Percentiles rank a stretch among this genome's conserved stretches.
phyloP scores from a whole-genome alignment of 2,113 vertebrate genomes.

The Synchiropus splendidus region DNA sequence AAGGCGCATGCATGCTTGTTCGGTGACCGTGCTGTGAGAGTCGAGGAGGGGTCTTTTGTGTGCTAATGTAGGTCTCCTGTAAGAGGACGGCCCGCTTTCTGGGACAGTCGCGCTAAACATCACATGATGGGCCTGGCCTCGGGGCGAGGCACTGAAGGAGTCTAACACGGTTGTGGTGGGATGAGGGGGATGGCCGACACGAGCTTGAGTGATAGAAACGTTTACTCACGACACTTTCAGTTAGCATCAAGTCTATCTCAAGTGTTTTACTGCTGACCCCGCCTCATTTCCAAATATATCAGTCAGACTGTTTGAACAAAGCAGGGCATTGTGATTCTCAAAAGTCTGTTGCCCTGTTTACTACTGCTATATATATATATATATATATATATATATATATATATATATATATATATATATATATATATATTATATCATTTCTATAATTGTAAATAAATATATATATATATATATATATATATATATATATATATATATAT shows the following conservation, averaged over 20 bases:
- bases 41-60: constrained; percentile 45
- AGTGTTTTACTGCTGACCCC: constrained; percentile 21
- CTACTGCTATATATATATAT: no score
- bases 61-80: constrained; percentile 53
- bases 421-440: no score
- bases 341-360: no score
- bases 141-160: constrained; percentile 37
- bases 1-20: constrained; percentile 24
- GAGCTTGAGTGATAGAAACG: constrained; percentile 24
- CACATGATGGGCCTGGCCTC: constrained; percentile 53
- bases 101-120: constrained; percentile 31
- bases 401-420: no score
- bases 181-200: constrained; percentile 19
- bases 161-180: constrained; percentile 27
- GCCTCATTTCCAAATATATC: neutral
- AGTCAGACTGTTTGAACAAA: neutral
- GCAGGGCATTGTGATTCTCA: no score
- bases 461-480: no score
- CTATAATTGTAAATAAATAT: no score
- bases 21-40: constrained; percentile 7
- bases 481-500: no score
- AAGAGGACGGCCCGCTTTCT: constrained; percentile 42
- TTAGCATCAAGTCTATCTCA: no score
- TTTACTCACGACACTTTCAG: constrained; percentile 29
- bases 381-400: no score